Base-by-base conservation (phyloP, 2,113 vertebrate genomes). In the Chlamydotis undulata region DNA sequence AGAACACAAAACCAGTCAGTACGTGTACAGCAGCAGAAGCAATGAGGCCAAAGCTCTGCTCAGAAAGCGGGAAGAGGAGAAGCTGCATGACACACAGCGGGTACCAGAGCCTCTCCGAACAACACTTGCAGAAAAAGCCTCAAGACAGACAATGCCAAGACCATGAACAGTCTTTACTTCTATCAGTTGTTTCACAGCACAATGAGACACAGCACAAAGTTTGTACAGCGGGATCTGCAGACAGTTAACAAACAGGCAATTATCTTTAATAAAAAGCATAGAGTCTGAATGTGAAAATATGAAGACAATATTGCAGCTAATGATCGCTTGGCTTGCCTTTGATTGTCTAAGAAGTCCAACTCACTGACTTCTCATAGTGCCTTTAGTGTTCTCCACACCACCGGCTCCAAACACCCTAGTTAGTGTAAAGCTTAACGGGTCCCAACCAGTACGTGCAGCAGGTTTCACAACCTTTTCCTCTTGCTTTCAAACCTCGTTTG, bases 91-190 rank as follows among this genome's bases (percentile, higher is more conserved):
- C 67, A 68, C 63, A 43, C 9, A 56, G 89, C 87, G 68, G 83
- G 70, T 49, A 82, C 37, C 70, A 26, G 41, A 76, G 78, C 93
- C 87, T 94, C 89, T 94, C 91, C 12, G 1, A 91, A 79, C 68
- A 92, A 4, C 74, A 63, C 81, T 87, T 79, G 95, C 81, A 77
- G 95, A 96, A 97, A 89, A 94, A 96, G 95, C 96, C 93, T 84
- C 92, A 84, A 76, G 95, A 96, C 95, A 96, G 89, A 96, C 93
- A 95, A 85, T 67, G 89, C 95, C 89, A 82, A 94, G 96, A 92
- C 94, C 92, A 94, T 19, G 79, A 96, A 94, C 56, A 96, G 91
- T 85, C 95, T 96, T 97, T 96, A 96, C 96, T 96, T 96, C 92
- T 91, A 87, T 92, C 86, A 85, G 87, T 96, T 89, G 80, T 79